phyloP scores from a whole-genome alignment of 1,140 invertebrate genomes.

The Aphaenogaster ashmeadi region DNA sequence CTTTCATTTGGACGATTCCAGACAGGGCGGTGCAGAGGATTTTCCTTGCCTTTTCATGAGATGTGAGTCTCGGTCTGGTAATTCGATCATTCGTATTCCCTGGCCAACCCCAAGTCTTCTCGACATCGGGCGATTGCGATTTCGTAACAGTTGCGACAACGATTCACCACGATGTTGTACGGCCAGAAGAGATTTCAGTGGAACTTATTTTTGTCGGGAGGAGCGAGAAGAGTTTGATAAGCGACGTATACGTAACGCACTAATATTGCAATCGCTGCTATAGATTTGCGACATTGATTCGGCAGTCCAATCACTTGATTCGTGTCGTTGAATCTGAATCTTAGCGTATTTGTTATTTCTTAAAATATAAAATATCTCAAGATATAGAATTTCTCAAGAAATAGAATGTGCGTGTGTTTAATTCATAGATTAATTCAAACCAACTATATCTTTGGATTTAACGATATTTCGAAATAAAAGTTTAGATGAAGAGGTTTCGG shows the following conservation, averaged over 20 bases:
- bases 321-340: not conserved
- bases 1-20: constrained; percentile 74
- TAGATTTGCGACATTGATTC: not conserved
- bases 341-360: not conserved
- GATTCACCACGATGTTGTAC: constrained; percentile 65
- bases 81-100: constrained; percentile 85
- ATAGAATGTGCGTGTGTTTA: not conserved
- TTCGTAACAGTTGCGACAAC: constrained; percentile 77
- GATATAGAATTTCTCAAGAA: not conserved
- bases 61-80: constrained; percentile 71
- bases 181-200: constrained; percentile 46
- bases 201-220: constrained; percentile 21
- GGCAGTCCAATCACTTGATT: not conserved
- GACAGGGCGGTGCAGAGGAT: constrained; percentile 52
- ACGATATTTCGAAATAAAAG: not conserved
- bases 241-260: not conserved
- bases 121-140: constrained; percentile 75
- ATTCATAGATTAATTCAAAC: not conserved
- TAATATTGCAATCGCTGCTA: not conserved
- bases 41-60: constrained; percentile 65
- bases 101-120: constrained; percentile 64
- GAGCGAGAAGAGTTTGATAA: constrained; percentile 34
- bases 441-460: not conserved
- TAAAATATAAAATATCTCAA: too few species aligned
- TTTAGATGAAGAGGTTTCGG: not conserved